Evolutionary conservation across 2,113 vertebrate species (phyloP), one percentile per base, ranked within the genome.

Genomic region (Mormoops blainvillei): DNA sequence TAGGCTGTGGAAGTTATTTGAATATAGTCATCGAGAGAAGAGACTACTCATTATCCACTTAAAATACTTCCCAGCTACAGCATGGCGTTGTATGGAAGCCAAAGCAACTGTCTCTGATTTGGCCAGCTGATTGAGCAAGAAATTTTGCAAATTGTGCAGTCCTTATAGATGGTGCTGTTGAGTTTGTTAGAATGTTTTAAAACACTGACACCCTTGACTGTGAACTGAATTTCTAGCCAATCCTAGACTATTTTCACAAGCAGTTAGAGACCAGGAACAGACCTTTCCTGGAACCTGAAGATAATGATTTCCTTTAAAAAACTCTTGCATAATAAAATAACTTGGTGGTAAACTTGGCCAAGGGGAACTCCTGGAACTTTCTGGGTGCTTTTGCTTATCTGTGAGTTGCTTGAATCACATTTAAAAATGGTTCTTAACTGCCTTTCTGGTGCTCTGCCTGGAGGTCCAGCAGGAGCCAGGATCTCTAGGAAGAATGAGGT

Each of bases 1-100:
- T 70, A 97, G 95, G 73, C 94, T 88, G 92, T 94, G 71, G 56
- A 96, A 88, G 77, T 94, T 87, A 94, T 97, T 96, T 97, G 92
- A 96, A 97, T 86, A 52, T 76, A 95, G 91, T 97, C 95, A 92
- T 83, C 94, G 94, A 94, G 94, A 95, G 92, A 81, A 91, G 56
- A 97, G 82, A 93, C 81, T 89, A 93, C 85, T 95, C 86, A 97
- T 97, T 97, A 97, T 93, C 95, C 96, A 97, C 94, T 97, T 98
- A 98, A 96, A 96, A 96, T 94, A 94, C 96, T 96, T 97, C 81
- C 95, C 9, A 12, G 61, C 43, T 70, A 67, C 77, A 96, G 58
- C 41, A 45, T 78, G 20, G 67, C n/a, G 16, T 36, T 96, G 82
- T 91, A 76, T 1, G 3, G 58, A 95, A 87, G 96, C 96, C 96